Evolutionary conservation across 2,113 vertebrate species (phyloP).

Genomic region (Verasper variegatus): DNA sequence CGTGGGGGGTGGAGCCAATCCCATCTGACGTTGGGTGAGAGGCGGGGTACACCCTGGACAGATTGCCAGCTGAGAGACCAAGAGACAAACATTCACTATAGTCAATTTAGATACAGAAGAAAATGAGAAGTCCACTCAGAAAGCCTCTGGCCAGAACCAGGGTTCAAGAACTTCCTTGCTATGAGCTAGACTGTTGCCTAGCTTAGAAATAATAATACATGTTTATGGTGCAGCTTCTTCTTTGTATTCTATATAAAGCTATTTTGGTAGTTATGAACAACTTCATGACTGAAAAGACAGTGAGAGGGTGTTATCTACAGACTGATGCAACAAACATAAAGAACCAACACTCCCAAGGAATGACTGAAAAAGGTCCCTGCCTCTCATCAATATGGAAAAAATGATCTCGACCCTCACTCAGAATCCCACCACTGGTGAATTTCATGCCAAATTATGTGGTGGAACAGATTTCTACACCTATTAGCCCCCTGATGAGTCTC

Average conservation of each 20-base stretch:
- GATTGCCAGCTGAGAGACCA: too few species aligned
- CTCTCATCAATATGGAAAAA: background rate
- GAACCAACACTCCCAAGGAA: background rate
- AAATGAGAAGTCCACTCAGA: too few species aligned
- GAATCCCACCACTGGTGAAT: conserved; percentile 3
- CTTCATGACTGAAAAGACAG: too few species aligned
- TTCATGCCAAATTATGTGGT: conserved; percentile 6
- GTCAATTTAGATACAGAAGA: too few species aligned
- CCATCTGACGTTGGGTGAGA: too few species aligned
- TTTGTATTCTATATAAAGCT: background rate
- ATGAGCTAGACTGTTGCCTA: too few species aligned
- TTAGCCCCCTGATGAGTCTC: conserved; percentile 25
- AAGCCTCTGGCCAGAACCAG: too few species aligned
- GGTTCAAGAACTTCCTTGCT: too few species aligned
- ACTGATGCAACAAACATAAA: background rate
- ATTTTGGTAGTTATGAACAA: background rate
- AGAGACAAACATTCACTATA: too few species aligned
- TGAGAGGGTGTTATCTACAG: background rate
- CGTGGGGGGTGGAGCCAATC: too few species aligned
- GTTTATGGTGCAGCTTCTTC: conserved; percentile 5
- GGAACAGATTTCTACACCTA: conserved; percentile 25
- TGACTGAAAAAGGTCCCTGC: background rate
- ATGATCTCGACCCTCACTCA: conserved; percentile 11
- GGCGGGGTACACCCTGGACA: too few species aligned
- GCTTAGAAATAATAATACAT: background rate